These are phyloP conservation scores for Minunthozetes semirufus DNA, from an alignment of 2,888 invertebrate species.

Conservation along the genomic window DNA sequence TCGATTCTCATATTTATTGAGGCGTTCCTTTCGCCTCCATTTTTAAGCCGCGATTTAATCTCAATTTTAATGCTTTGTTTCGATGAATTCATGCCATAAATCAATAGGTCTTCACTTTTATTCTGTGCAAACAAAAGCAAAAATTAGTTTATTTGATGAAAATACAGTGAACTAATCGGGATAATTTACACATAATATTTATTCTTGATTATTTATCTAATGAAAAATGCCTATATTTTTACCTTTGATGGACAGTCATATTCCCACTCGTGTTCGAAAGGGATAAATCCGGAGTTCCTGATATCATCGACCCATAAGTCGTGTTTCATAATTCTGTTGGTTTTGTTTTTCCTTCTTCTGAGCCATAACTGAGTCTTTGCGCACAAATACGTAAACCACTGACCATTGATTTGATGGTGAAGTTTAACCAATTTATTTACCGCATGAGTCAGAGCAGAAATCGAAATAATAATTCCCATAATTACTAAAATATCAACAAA, in stretches of 20 bases:
- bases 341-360: neutral
- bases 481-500: too few relatives aligned
- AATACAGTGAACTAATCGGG: too few relatives aligned
- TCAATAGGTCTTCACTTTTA: constrained; percentile 14
- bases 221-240: too few relatives aligned
- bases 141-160: too few relatives aligned
- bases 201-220: too few relatives aligned
- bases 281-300: neutral
- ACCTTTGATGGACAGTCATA: constrained; percentile 1
- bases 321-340: neutral
- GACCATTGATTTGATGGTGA: neutral
- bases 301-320: neutral
- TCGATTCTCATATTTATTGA: neutral
- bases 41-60: neutral
- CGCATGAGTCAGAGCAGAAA: too few relatives aligned
- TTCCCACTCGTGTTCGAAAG: neutral
- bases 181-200: too few relatives aligned
- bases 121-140: neutral
- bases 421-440: too few relatives aligned
- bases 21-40: neutral
- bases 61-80: neutral
- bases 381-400: neutral
- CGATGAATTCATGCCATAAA: constrained; percentile 1
- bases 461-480: too few relatives aligned
- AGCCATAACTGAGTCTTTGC: neutral